Conservation (phyloP, 2,888 invertebrate species). For the Lasioglossum zephyrum region DNA sequence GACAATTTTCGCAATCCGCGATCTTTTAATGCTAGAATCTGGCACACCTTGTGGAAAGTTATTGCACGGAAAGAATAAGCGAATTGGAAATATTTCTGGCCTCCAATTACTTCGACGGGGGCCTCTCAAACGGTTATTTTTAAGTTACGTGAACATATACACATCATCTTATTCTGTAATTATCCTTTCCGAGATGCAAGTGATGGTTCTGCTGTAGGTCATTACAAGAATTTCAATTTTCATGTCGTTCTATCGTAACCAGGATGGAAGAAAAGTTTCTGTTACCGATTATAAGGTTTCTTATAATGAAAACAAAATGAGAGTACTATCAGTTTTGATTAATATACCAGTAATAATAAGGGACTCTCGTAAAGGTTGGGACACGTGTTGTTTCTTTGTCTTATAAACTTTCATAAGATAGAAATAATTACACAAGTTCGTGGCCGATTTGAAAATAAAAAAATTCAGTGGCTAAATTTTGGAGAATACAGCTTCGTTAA, state of each 20-base stretch:
- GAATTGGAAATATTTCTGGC: conserved; percentile 17
- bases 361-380: too few relatives aligned
- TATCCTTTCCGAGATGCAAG: neutral
- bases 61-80: conserved; percentile 7
- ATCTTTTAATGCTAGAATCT: conserved; percentile 57
- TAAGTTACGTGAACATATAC: neutral
- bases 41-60: conserved; percentile 32
- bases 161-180: neutral
- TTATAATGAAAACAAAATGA: too few relatives aligned
- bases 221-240: neutral
- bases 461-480: too few relatives aligned
- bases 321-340: too few relatives aligned
- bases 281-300: too few relatives aligned
- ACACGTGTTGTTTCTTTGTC: too few relatives aligned
- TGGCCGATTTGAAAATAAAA: too few relatives aligned
- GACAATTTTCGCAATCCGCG: conserved; percentile 52
- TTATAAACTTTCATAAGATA: too few relatives aligned
- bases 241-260: neutral
- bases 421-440: too few relatives aligned
- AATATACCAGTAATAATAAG: too few relatives aligned
- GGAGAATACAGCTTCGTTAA: too few relatives aligned
- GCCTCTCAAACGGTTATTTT: conserved; percentile 7
- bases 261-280: neutral
- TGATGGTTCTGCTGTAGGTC: neutral
- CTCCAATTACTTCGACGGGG: neutral